A percentile compares a stretch with the other conserved stretches of the same genome.
Conservation (phyloP, 1,140 invertebrate genomes). For the Orchesella cincta region DNA sequence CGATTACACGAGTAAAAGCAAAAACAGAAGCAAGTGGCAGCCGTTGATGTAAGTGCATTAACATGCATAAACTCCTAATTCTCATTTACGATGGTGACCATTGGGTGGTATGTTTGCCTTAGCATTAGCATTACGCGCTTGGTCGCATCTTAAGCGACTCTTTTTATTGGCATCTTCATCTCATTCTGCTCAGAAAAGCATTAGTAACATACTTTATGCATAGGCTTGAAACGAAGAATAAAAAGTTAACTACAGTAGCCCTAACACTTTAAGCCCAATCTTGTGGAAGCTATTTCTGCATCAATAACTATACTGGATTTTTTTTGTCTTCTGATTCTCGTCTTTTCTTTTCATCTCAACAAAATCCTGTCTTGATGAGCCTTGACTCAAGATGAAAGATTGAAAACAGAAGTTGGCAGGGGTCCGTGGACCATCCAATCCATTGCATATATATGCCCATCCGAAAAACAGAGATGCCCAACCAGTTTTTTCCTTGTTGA, state of each 20-base stretch:
- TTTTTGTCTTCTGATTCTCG: background rate
- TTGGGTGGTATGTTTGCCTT: constrained; percentile 20
- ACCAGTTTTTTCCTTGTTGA: background rate
- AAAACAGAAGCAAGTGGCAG: no score
- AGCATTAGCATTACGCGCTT: background rate
- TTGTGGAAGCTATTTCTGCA: constrained; percentile 5
- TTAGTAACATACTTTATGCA: background rate
- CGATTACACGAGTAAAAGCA: no score
- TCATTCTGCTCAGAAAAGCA: background rate
- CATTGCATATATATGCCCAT: background rate
- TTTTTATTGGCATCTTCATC: constrained; percentile 23
- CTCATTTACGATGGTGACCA: background rate
- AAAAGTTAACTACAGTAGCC: background rate
- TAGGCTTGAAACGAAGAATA: no score
- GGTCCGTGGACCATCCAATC: constrained; percentile 17
- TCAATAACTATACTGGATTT: constrained; percentile 8
- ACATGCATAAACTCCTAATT: background rate
- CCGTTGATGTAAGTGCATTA: background rate
- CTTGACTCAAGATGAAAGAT: constrained; percentile 12
- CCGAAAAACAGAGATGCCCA: background rate
- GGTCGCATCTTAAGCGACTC: constrained; percentile 22
- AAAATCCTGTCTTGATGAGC: constrained; percentile 3
- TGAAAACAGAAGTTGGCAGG: constrained; percentile 23
- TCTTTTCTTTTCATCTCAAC: background rate
- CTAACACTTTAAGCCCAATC: background rate